A percentile compares a stretch with the other conserved stretches of the same genome.
Conservation (phyloP, 2,797 vertebrate genomes). For the Oophaga sylvatica region DNA sequence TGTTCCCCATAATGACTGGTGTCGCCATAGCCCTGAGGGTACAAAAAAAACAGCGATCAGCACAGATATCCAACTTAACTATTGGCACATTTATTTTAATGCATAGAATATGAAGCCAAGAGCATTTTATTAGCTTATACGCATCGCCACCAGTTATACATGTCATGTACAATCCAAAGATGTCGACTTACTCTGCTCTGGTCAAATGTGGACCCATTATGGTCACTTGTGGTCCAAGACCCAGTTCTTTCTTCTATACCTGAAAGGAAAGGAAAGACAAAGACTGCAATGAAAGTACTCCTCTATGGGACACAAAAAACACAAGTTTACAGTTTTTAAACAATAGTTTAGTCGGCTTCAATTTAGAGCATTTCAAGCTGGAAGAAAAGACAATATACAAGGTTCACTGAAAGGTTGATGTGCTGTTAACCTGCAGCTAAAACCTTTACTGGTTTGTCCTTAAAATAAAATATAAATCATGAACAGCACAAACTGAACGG, state of each 20-base stretch:
- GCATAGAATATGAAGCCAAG: neutral
- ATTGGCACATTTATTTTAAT: neutral
- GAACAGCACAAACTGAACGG: no score
- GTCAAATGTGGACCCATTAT: conserved; percentile 92
- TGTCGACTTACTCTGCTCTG: conserved; percentile 86
- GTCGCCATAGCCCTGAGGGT: conserved; percentile 84
- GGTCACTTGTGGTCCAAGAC: conserved; percentile 90
- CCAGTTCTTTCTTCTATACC: conserved; percentile 91
- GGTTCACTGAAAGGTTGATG: no score
- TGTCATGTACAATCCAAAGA: neutral
- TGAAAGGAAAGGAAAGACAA: conserved; percentile 60
- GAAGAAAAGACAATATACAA: no score
- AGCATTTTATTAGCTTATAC: neutral
- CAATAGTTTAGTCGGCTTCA: no score
- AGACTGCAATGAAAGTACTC: neutral
- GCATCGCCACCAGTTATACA: neutral
- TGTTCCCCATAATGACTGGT: conserved; percentile 88
- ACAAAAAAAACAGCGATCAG: neutral
- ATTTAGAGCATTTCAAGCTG: no score
- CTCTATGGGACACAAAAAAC: no score
- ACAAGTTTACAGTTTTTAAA: no score
- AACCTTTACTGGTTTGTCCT: no score
- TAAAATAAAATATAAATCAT: no score
- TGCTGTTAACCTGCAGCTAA: no score
- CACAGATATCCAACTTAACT: neutral